phyloP scores from a whole-genome alignment of 2,797 vertebrate species.

The Alauda arvensis region DNA sequence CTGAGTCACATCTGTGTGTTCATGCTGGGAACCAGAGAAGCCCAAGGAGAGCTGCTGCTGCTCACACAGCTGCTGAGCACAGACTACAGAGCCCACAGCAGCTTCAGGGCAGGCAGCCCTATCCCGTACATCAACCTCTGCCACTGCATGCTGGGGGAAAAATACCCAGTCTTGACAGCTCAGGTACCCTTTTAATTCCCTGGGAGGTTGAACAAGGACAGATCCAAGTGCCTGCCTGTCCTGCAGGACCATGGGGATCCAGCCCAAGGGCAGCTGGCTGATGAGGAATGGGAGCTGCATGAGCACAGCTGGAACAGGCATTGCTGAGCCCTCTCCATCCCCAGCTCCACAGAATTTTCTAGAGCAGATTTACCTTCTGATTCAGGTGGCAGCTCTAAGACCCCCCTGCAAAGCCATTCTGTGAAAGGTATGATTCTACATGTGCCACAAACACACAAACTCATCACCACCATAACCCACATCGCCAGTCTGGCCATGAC shows the following conservation, averaged over 20 bases:
- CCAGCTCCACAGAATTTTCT: background rate
- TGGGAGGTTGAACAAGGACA: rapidly evolving
- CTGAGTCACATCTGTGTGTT: background rate
- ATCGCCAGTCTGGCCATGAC: rapidly evolving
- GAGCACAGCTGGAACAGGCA: background rate
- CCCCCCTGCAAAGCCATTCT: background rate
- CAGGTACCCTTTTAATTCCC: background rate
- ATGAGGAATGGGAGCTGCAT: background rate
- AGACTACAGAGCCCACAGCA: background rate
- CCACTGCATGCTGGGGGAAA: background rate
- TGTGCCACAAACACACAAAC: background rate
- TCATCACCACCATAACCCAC: rapidly evolving
- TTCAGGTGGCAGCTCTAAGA: background rate
- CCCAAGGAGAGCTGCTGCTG: background rate
- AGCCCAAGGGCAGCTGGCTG: background rate
- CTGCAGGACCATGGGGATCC: background rate
- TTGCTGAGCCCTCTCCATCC: rapidly evolving
- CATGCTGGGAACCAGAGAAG: background rate
- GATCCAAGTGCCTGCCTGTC: background rate
- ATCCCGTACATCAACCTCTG: rapidly evolving
- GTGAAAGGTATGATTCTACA: background rate
- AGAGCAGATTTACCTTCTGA: background rate
- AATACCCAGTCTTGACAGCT: background rate
- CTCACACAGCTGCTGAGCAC: background rate
- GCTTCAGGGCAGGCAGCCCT: background rate